Evolutionary conservation across 2,888 invertebrate species (phyloP), one percentile per base, ranked within the genome.

Genomic region (Archips crataeganus): DNA sequence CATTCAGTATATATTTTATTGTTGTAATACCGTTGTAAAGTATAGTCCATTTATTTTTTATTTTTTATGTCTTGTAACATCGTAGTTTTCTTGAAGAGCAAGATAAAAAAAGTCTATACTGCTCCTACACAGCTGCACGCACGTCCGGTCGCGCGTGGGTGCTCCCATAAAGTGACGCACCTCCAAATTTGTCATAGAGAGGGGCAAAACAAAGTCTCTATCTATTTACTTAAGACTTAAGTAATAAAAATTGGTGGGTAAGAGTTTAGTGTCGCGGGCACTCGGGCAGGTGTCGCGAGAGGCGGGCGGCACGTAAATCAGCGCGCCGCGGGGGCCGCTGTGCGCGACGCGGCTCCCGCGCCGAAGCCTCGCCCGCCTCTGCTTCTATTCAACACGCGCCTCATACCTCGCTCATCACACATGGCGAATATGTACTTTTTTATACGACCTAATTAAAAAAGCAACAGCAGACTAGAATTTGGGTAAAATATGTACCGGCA

Each of bases 261-360:
- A 11, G 3, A 11, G 3, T 57, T 32, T 3, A 57, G 57, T 2
- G 32, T 57, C 74, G 72, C 71, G 69, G 45, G 45, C 10, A 63
- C 74, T 69, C 76, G 76, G 77, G 78, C 69, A 78, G 76, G 75
- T 77, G 80, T 79, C 76, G 76, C 77, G 71, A 72, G 64, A 67
- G 74, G 77, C 78, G 77, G 76, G 72, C 75, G 78, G 79, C 78
- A 79, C 83, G 86, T 85, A 86, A 85, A 85, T 84, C 82, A 85
- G 82, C 74, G 76, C 79, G 72, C 79, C 77, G 82, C 79, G 85
- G 84, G 80, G 77, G 77, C 75, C 77, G 76, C 79, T 81, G 83
- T 78, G 79, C 75, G 80, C 79, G 84, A 85, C 83, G 79, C 79
- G 60, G 76, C 77, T 71, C 70, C 64, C 73, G 75, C 77, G 77